Conservation (phyloP, 2,113 vertebrate genomes). For the Saguinus imperator region DNA sequence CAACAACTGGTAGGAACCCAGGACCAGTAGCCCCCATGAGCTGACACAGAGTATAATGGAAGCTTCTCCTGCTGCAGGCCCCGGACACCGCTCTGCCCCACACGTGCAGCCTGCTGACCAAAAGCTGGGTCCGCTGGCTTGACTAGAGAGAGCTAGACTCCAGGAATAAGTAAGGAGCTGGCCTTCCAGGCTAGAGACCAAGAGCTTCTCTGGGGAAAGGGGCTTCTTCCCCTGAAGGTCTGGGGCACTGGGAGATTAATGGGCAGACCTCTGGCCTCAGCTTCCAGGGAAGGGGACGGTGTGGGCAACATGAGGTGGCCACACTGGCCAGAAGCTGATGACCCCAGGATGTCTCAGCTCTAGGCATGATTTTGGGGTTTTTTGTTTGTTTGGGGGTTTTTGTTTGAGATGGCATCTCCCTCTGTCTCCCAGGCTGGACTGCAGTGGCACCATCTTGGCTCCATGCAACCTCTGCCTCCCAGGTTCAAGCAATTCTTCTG, state of each 20-base stretch:
- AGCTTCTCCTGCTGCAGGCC: background rate
- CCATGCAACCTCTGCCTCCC: too few relatives aligned
- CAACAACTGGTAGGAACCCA: too few relatives aligned
- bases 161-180: background rate
- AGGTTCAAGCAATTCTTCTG: too few relatives aligned
- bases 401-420: too few relatives aligned
- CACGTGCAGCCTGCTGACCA: background rate
- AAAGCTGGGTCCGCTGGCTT: background rate
- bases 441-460: too few relatives aligned
- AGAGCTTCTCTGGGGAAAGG: background rate
- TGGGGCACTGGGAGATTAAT: background rate
- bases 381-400: too few relatives aligned
- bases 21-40: too few relatives aligned
- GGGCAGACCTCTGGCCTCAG: background rate
- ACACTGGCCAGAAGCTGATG: background rate
- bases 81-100: rapidly evolving
- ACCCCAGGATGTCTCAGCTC: background rate
- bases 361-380: too few relatives aligned
- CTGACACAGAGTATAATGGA: background rate
- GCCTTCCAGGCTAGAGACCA: background rate
- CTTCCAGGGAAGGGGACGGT: background rate
- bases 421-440: too few relatives aligned
- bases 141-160: background rate
- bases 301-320: background rate
- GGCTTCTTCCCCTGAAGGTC: background rate